Conservation (phyloP, 2,888 invertebrate species). For the Noctua pronuba region DNA sequence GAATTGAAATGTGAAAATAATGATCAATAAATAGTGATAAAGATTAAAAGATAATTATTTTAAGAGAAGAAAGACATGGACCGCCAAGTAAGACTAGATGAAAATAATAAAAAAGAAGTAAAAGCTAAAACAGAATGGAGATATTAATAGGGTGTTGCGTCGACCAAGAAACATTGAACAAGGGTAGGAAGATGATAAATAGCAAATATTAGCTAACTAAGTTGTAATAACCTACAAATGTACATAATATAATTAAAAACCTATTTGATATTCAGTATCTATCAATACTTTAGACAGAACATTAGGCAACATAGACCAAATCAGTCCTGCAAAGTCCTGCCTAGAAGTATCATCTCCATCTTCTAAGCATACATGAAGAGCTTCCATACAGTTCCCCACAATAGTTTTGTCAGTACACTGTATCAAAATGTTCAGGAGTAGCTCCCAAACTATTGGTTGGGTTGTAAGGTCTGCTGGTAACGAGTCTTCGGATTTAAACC, state of each 20-base stretch:
- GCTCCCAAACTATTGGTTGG: conserved; percentile 81
- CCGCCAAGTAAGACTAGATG: neutral
- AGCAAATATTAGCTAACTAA: too few species aligned
- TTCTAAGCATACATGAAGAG: conserved; percentile 77
- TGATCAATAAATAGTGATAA: neutral
- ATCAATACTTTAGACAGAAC: conserved; percentile 81
- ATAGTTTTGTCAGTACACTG: conserved; percentile 72
- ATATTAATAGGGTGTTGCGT: too few species aligned
- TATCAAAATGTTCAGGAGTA: conserved; percentile 80
- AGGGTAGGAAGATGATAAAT: too few species aligned
- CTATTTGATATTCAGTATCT: conserved; percentile 77
- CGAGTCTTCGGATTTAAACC: conserved; percentile 82
- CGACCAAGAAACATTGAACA: too few species aligned
- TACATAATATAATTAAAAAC: conserved; percentile 66
- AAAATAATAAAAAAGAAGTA: too few species aligned
- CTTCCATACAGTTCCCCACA: conserved; percentile 78
- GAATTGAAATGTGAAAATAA: neutral
- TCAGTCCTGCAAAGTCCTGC: conserved; percentile 75
- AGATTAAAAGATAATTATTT: neutral
- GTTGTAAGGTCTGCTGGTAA: conserved; percentile 81
- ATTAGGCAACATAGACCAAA: conserved; percentile 83
- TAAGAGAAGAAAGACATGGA: neutral
- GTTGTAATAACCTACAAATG: neutral
- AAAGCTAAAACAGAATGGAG: too few species aligned
- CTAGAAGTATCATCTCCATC: conserved; percentile 74